Conservation (phyloP, 2,888 invertebrate species). For the Drosophila pegasa region DNA sequence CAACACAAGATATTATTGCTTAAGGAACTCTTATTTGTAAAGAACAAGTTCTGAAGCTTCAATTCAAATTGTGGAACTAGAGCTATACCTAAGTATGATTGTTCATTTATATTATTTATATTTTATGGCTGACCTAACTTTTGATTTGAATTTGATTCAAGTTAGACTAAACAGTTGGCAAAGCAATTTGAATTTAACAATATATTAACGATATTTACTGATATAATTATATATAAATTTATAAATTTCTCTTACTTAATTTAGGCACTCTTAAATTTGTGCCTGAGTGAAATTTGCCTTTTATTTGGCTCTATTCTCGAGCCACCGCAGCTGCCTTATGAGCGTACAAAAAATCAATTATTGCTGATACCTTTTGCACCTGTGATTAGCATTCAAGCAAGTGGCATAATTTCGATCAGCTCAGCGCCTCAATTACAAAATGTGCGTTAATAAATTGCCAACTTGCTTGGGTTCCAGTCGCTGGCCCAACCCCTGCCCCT, state of each 20-base stretch:
- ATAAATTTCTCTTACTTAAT: neutral
- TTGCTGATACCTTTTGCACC: slow-evolving; percentile 25
- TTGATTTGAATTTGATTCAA: no score
- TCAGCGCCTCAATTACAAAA: slow-evolving; percentile 68
- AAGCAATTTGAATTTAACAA: no score
- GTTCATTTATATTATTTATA: no score
- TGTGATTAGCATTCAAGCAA: slow-evolving; percentile 44
- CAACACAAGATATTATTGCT: no score
- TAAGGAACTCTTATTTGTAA: no score
- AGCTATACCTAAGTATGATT: no score
- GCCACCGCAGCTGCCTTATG: neutral
- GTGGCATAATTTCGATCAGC: slow-evolving; percentile 49
- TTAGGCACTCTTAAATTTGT: neutral
- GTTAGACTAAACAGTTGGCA: no score
- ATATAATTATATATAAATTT: no score
- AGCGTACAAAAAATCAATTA: slow-evolving; percentile 11
- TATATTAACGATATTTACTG: no score
- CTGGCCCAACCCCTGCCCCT: neutral
- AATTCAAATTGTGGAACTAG: no score
- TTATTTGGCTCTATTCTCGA: neutral
- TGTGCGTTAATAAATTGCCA: slow-evolving; percentile 71
- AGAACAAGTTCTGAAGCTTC: no score
- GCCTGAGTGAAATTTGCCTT: neutral
- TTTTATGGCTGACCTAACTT: no score
- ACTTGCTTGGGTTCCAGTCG: slow-evolving; percentile 14